Percentiles rank a stretch among this genome's conserved stretches.
These are phyloP conservation scores for Gonioctena quinquepunctata DNA, from an alignment of 1,140 invertebrate genomes.

Conservation along the genomic window DNA sequence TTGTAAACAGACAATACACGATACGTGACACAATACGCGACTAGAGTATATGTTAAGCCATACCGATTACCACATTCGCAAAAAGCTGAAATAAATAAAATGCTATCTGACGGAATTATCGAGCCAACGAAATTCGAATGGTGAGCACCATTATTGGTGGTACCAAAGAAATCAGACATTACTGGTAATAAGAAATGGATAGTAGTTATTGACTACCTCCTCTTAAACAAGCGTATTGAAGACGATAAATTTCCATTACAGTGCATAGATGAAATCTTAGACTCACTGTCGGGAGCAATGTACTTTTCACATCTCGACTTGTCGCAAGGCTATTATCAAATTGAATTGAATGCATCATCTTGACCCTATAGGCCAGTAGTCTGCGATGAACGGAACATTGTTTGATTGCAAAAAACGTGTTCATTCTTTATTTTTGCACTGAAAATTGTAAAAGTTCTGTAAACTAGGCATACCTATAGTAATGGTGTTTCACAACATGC, in stretches of 20 bases:
- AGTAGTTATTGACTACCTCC: slow-evolving; percentile 35
- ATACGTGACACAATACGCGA: slow-evolving; percentile 30
- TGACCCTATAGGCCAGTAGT: too few species aligned
- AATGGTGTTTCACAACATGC: too few species aligned
- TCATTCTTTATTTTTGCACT: too few species aligned
- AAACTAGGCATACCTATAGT: too few species aligned
- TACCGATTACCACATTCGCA: slow-evolving; percentile 39
- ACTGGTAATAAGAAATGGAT: slow-evolving; percentile 31
- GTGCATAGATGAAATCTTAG: slow-evolving; percentile 37
- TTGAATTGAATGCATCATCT: slow-evolving; percentile 40
- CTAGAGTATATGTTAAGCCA: slow-evolving; percentile 42
- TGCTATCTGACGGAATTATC: slow-evolving; percentile 38
- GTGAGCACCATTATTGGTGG: slow-evolving; percentile 37
- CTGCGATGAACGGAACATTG: too few species aligned
- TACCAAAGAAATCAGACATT: slow-evolving; percentile 37
- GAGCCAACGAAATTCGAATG: slow-evolving; percentile 35
- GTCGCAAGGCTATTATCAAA: slow-evolving; percentile 56
- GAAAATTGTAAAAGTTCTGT: too few species aligned
- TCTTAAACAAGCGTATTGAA: slow-evolving; percentile 30
- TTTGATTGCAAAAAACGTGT: too few species aligned
- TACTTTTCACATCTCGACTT: slow-evolving; percentile 39
- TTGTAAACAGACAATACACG: slow-evolving; percentile 40
- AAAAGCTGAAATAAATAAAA: slow-evolving; percentile 38
- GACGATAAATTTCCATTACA: slow-evolving; percentile 41
- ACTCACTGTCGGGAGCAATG: slow-evolving; percentile 28